phyloP scores from a whole-genome alignment of 2,888 invertebrate genomes.

The Aethes cnicana region DNA sequence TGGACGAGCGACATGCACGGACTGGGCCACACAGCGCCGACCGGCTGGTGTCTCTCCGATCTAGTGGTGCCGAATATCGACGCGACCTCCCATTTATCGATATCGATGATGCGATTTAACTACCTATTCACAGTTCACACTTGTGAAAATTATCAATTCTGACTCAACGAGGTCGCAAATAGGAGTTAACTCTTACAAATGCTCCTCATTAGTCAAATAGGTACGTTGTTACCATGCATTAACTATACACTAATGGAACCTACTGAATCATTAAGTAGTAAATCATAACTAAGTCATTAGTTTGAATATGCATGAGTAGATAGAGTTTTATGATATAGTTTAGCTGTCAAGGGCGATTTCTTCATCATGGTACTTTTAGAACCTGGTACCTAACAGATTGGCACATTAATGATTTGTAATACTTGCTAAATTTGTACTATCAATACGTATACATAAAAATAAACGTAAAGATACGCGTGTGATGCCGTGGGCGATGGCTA shows the following conservation, averaged over 20 bases:
- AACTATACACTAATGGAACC: too few species aligned
- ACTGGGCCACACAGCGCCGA: constrained; percentile 45
- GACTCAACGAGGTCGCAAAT: neutral
- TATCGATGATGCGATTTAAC: constrained; percentile 59
- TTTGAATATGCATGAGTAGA: neutral
- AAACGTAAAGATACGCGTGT: too few species aligned
- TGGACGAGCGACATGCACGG: constrained; percentile 59
- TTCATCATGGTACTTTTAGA: too few species aligned
- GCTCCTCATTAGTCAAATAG: neutral
- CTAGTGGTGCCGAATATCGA: constrained; percentile 56
- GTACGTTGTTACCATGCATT: too few species aligned
- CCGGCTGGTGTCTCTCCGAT: constrained; percentile 42
- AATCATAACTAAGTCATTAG: neutral
- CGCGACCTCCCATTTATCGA: constrained; percentile 56
- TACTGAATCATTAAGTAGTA: too few species aligned
- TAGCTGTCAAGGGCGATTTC: too few species aligned
- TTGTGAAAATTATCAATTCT: constrained; percentile 36
- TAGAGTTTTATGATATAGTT: neutral
- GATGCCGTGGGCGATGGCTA: too few species aligned
- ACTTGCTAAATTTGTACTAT: too few species aligned
- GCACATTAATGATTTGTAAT: too few species aligned
- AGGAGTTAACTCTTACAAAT: neutral
- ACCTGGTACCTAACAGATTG: too few species aligned
- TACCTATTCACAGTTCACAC: constrained; percentile 33
- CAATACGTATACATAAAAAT: too few species aligned